These are phyloP conservation scores for Manacus vitellinus DNA, from an alignment of 2,113 vertebrate species.

Conservation along the genomic window DNA sequence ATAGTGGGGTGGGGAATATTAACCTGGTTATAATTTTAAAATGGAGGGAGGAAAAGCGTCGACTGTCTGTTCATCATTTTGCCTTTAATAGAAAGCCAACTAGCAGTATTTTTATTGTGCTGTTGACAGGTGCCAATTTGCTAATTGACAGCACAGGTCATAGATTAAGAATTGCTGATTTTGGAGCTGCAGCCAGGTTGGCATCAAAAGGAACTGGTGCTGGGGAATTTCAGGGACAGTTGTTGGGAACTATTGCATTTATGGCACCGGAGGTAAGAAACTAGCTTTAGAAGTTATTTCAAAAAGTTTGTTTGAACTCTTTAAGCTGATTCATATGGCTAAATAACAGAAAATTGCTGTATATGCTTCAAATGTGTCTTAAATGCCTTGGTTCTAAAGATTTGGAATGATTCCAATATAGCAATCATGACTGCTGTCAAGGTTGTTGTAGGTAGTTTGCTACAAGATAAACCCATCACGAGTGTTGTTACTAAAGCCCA, in stretches of 20 bases:
- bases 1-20: not conserved
- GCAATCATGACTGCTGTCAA: accelerated
- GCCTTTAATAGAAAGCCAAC: slow-evolving; percentile 16
- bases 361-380: not conserved
- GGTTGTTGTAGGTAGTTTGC: not conserved
- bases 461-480: not conserved
- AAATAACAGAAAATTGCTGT: not conserved
- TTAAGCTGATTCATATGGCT: not conserved
- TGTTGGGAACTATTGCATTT: slow-evolving; percentile 91
- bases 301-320: not conserved
- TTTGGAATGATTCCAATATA: not conserved
- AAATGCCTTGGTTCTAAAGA: not conserved
- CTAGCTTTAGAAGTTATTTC: not conserved
- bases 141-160: slow-evolving; percentile 93
- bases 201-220: slow-evolving; percentile 91
- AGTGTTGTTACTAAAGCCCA: not conserved
- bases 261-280: slow-evolving; percentile 90
- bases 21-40: not conserved
- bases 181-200: slow-evolving; percentile 88
- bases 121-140: slow-evolving; percentile 86
- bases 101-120: slow-evolving; percentile 38
- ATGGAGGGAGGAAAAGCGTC: not conserved
- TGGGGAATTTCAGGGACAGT: slow-evolving; percentile 90
- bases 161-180: slow-evolving; percentile 89
- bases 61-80: not conserved